These are phyloP conservation scores for Cantharis nigra DNA, from an alignment of 2,888 invertebrate genomes.

Conservation along the genomic window DNA sequence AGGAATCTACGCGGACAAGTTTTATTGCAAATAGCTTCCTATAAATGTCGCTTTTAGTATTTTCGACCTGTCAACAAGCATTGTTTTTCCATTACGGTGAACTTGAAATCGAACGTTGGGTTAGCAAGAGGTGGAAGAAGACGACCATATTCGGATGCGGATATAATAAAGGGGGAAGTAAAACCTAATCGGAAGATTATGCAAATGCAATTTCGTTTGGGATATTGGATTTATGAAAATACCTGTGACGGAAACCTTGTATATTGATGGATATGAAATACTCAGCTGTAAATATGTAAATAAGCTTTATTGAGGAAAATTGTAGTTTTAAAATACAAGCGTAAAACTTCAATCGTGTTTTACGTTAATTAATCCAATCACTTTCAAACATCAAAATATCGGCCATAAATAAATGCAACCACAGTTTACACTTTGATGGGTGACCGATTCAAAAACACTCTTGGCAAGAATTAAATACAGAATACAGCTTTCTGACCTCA, in stretches of 20 bases:
- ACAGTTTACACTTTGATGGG: too few species aligned
- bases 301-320: conserved; percentile 21
- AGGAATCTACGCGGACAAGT: background rate
- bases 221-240: conserved; percentile 57
- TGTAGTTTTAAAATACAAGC: background rate
- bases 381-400: background rate
- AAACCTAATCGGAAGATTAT: conserved; percentile 54
- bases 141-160: conserved; percentile 28
- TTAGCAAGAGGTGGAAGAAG: conserved; percentile 22
- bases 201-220: conserved; percentile 56
- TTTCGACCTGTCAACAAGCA: conserved; percentile 37
- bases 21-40: conserved; percentile 19
- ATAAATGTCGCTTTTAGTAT: conserved; percentile 24
- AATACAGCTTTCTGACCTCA: too few species aligned
- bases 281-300: conserved; percentile 38
- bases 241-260: conserved; percentile 46
- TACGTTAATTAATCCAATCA: background rate
- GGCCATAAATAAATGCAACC: too few species aligned
- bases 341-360: background rate
- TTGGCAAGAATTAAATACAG: too few species aligned
- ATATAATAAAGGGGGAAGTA: conserved; percentile 33
- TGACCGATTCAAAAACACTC: too few species aligned
- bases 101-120: conserved; percentile 28
- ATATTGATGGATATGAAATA: conserved; percentile 46
- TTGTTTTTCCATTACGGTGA: conserved; percentile 39